Conservation (phyloP, 2,797 vertebrate genomes). For the Galagoides demidoff region DNA sequence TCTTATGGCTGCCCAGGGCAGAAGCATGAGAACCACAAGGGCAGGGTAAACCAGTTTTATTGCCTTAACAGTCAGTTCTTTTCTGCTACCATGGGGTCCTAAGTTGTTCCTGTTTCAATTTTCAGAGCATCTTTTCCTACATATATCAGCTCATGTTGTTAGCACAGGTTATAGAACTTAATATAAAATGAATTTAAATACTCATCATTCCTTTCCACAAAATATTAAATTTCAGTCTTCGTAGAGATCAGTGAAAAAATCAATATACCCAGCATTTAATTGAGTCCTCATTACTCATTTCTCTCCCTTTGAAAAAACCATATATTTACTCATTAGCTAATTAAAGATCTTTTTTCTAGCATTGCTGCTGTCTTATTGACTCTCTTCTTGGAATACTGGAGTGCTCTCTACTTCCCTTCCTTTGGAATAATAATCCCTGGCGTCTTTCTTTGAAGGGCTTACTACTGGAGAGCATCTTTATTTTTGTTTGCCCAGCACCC, state of each 20-base stretch:
- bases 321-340: not conserved
- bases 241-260: constrained; percentile 29
- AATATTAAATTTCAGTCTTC: constrained; percentile 37
- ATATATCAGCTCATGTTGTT: not conserved
- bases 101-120: constrained; percentile 21
- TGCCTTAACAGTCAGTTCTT: not conserved
- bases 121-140: constrained; percentile 20
- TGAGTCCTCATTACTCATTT: not conserved
- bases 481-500: not conserved
- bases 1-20: not conserved
- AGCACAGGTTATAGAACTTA: constrained; percentile 2
- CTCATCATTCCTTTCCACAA: not conserved
- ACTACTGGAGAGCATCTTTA: not conserved
- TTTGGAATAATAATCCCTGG: not conserved
- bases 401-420: not conserved
- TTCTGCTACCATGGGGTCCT: not conserved
- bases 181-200: constrained; percentile 3
- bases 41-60: not conserved
- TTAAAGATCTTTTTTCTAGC: not conserved
- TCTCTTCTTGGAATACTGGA: not conserved
- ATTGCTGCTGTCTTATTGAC: not conserved
- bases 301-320: not conserved
- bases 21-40: not conserved
- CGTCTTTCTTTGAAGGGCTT: not conserved
- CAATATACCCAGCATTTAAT: not conserved